Evolutionary conservation across 2,113 vertebrate species (phyloP).

Genomic region (Proteles cristata): DNA sequence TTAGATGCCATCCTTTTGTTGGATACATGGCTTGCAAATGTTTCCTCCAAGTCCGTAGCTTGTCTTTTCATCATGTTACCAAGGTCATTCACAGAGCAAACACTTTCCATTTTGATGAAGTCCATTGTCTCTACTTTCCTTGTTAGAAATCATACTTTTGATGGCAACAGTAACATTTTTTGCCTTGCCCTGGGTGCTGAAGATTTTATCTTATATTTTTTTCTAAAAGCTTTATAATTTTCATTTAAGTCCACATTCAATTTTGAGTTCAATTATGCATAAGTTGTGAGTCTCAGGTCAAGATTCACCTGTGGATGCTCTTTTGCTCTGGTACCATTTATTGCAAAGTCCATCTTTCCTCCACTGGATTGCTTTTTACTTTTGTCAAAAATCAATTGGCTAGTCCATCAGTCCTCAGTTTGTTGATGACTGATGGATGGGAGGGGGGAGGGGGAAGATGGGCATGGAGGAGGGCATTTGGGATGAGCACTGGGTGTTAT

Average conservation of each 20-base stretch:
- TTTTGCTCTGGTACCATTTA: background rate
- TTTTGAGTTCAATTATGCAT: background rate
- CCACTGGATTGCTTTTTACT: background rate
- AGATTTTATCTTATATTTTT: background rate
- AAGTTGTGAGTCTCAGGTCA: background rate
- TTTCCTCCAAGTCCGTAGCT: background rate
- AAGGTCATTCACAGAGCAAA: background rate
- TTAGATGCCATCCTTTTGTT: background rate
- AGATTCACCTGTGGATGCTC: background rate
- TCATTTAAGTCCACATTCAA: background rate
- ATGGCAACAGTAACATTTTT: background rate
- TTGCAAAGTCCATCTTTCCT: background rate
- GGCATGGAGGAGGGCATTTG: too few species aligned
- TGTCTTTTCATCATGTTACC: background rate
- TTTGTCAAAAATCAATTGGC: background rate
- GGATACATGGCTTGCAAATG: background rate
- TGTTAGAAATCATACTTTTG: background rate
- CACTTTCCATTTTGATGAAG: background rate
- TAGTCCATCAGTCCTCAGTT: background rate
- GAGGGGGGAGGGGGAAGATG: too few species aligned
- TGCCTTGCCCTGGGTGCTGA: background rate
- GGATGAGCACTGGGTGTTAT: too few species aligned
- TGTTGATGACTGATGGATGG: too few species aligned
- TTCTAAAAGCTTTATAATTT: background rate
- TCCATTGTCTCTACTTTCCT: background rate